A percentile compares a stretch with the other conserved stretches of the same genome.
phyloP scores from a whole-genome alignment of 2,888 invertebrate species.

The Cephus pygmeus region DNA sequence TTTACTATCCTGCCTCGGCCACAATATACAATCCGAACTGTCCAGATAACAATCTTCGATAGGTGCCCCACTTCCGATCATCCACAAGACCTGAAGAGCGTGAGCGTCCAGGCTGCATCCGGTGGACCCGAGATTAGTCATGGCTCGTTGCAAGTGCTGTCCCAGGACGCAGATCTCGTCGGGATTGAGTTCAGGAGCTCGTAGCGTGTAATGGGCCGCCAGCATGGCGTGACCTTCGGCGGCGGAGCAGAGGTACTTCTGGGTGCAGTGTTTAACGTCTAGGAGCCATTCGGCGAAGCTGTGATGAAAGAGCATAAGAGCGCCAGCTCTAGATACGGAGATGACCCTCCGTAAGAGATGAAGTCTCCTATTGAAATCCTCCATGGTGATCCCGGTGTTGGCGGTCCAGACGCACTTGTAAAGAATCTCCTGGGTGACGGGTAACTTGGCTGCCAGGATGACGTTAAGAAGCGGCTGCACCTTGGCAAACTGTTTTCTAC shows the following conservation, averaged over 20 bases:
- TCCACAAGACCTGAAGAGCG: conserved; percentile 80
- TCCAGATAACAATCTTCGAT: conserved; percentile 60
- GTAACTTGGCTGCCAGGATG: conserved; percentile 86
- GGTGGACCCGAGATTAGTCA: conserved; percentile 52
- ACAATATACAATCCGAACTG: conserved; percentile 61
- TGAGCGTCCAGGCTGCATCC: conserved; percentile 70
- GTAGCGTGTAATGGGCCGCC: conserved; percentile 83
- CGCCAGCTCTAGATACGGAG: conserved; percentile 72
- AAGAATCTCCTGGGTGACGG: conserved; percentile 84
- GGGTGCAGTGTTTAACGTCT: conserved; percentile 98
- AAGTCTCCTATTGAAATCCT: conserved; percentile 84
- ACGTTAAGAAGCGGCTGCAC: conserved; percentile 86
- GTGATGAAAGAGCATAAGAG: conserved; percentile 87
- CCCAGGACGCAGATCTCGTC: conserved; percentile 81
- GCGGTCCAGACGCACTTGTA: conserved; percentile 85
- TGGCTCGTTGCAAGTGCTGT: conserved; percentile 59
- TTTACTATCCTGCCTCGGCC: conserved; percentile 72
- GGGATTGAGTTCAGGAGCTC: conserved; percentile 76
- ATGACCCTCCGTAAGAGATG: conserved; percentile 78
- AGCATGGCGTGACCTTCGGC: conserved; percentile 90
- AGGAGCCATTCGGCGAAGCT: conserved; percentile 95
- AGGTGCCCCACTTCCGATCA: conserved; percentile 74
- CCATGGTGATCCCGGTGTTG: conserved; percentile 80
- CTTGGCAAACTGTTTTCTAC: conserved; percentile 87
- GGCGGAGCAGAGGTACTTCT: conserved; percentile 90